Base-by-base conservation (phyloP, 92 coral and sea anemone species). In the Actinostola sp. region DNA sequence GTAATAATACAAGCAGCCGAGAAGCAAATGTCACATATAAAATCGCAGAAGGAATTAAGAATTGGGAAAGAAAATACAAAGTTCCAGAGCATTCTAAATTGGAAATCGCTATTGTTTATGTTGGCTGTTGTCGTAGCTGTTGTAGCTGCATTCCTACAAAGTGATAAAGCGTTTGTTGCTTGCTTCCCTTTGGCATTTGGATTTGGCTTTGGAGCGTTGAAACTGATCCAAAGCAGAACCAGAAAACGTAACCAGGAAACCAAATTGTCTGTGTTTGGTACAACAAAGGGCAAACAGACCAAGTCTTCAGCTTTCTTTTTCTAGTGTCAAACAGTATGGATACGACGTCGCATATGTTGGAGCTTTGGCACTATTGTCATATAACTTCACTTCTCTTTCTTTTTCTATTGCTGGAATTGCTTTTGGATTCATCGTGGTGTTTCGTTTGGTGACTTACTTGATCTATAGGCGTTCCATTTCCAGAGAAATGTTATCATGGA, bases 1-100 rank as follows among this genome's bases (percentile, higher is more conserved):
- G 82, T 74, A 19, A 84, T 84, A 6, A 70, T 76, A 24, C 14
- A 61, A 27, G 61, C 79, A 1, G 79, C 70, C 7, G 81, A 51
- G 50, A 57, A 34, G 26, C 81, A 64, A 59, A 34, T 75, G 12
- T 49, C 72, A 5, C 63, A 73, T 36, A 33, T 75, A 36, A 75
- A 64, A 42, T 44, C 20, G 5, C 81, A 75, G 24, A 75, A 66
- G 39, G 65, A 63, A 29, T 16, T 17, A 10, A 61, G 70, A 13
- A 19, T 44, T 23, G 41, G 7, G 1, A 60, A 73, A 61, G 36
- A 32, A 29, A 44, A 57, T 13, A 51, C 52, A 25, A 26, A 3
- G 42, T 52, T 64, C 34, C 30, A 38, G 13, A 72, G 45, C 19
- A 42, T 55, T 0, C 8, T 58, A 9, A 45, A 51, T 8, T 71